These are phyloP conservation scores for Noctilio leporinus DNA, from an alignment of 2,113 vertebrate species.

Conservation along the genomic window DNA sequence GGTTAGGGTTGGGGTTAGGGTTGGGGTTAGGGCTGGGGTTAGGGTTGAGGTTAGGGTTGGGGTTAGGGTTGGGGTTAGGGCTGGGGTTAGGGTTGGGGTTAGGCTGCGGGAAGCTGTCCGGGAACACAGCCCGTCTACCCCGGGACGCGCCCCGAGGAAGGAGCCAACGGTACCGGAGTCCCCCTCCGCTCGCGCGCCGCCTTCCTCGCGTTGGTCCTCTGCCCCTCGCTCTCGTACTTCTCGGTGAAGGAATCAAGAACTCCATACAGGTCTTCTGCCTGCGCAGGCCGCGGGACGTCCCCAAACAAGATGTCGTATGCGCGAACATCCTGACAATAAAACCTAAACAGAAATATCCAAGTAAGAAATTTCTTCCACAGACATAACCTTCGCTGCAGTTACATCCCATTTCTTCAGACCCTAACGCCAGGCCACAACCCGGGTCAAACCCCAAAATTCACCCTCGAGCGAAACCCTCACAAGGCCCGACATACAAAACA, in stretches of 20 bases:
- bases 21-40: no score
- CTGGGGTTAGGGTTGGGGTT: no score
- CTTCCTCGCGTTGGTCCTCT: slow-evolving; percentile 69
- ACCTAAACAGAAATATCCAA: slow-evolving; percentile 76
- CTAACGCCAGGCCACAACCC: no score
- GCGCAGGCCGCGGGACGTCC: slow-evolving; percentile 85
- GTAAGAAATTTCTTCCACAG: not conserved
- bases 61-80: no score
- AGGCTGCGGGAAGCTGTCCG: no score
- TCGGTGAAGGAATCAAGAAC: slow-evolving; percentile 88
- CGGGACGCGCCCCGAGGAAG: no score
- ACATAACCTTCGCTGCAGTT: not conserved
- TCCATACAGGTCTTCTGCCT: slow-evolving; percentile 88
- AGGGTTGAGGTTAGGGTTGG: no score
- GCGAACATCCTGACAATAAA: slow-evolving; percentile 90
- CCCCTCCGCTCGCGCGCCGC: slow-evolving; percentile 65
- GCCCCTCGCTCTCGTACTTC: slow-evolving; percentile 83
- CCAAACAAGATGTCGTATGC: slow-evolving; percentile 93
- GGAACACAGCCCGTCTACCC: no score
- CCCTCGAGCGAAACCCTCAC: not conserved
- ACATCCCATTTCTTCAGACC: not conserved
- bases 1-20: no score
- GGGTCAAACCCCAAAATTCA: no score
- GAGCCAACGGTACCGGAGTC: not conserved
- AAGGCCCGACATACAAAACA: not conserved